These are phyloP conservation scores for Protonibea diacanthus DNA, from an alignment of 2,797 vertebrate genomes.

Conservation along the genomic window DNA sequence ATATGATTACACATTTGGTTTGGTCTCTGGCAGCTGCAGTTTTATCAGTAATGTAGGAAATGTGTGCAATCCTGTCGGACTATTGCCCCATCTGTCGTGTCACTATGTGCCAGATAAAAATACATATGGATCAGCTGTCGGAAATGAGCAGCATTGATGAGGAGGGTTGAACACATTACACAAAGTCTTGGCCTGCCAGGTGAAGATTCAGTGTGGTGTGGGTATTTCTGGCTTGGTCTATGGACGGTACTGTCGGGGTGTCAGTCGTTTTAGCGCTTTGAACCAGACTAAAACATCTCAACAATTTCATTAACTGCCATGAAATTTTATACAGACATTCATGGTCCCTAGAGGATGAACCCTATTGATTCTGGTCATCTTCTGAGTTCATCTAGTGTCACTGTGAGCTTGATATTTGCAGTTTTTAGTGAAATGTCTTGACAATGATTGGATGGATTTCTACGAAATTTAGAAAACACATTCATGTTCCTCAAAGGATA, in stretches of 20 bases:
- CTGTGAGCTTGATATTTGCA: neutral
- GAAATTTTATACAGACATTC: neutral
- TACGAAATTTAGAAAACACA: neutral
- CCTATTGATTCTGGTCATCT: neutral
- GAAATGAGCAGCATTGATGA: slow-evolving; percentile 59
- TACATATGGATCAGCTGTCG: slow-evolving; percentile 65
- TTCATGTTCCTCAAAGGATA: neutral
- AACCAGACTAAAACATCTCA: neutral
- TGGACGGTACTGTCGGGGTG: neutral
- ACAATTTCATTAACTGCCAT: neutral
- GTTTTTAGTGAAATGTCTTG: neutral
- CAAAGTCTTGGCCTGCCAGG: slow-evolving; percentile 28
- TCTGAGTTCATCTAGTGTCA: neutral
- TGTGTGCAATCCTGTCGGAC: slow-evolving; percentile 38
- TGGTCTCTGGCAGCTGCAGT: slow-evolving; percentile 50
- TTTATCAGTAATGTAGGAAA: slow-evolving; percentile 56
- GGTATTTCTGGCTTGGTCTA: neutral
- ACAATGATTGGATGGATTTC: neutral
- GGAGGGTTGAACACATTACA: slow-evolving; percentile 52
- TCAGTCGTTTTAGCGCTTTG: neutral
- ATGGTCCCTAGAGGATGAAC: neutral
- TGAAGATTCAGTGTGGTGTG: slow-evolving; percentile 12
- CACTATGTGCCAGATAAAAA: slow-evolving; percentile 45
- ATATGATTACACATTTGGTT: slow-evolving; percentile 37
- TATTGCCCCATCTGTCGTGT: slow-evolving; percentile 28